These are phyloP conservation scores for Amblyjoppa proteus DNA, from an alignment of 2,888 invertebrate species.

Conservation along the genomic window DNA sequence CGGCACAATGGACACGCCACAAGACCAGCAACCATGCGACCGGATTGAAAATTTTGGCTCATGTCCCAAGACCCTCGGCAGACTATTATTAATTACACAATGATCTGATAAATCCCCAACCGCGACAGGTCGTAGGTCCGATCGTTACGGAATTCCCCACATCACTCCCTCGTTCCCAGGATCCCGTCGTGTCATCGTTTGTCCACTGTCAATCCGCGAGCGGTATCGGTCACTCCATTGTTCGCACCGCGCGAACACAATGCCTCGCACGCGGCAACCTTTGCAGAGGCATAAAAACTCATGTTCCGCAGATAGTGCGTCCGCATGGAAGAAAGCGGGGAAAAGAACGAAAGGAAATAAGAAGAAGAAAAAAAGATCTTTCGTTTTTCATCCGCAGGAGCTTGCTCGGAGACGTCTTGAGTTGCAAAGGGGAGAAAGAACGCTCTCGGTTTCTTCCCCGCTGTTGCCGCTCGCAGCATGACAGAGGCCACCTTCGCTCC, in stretches of 20 bases:
- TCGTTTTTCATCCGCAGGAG: slow-evolving; percentile 47
- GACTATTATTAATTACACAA: no score
- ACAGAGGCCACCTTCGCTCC: not conserved
- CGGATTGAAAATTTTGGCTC: no score
- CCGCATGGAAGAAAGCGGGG: not conserved
- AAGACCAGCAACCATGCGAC: no score
- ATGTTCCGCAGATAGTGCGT: not conserved
- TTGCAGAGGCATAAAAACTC: not conserved
- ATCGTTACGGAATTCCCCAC: no score
- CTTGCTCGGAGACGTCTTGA: slow-evolving; percentile 15
- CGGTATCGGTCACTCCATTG: no score
- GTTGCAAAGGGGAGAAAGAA: slow-evolving; percentile 1
- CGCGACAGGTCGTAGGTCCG: no score
- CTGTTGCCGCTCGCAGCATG: slow-evolving; percentile 7
- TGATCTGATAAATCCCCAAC: no score
- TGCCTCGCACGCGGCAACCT: not conserved
- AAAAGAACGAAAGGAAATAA: not conserved
- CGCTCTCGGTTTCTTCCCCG: slow-evolving; percentile 19
- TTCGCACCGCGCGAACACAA: not conserved
- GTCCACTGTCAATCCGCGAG: no score
- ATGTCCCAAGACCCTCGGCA: no score
- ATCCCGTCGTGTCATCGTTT: no score
- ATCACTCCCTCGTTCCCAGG: no score
- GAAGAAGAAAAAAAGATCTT: not conserved
- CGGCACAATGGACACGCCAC: no score